Evolutionary conservation across 2,888 invertebrate genomes (phyloP).

Genomic region (Tetragonisca angustula): DNA sequence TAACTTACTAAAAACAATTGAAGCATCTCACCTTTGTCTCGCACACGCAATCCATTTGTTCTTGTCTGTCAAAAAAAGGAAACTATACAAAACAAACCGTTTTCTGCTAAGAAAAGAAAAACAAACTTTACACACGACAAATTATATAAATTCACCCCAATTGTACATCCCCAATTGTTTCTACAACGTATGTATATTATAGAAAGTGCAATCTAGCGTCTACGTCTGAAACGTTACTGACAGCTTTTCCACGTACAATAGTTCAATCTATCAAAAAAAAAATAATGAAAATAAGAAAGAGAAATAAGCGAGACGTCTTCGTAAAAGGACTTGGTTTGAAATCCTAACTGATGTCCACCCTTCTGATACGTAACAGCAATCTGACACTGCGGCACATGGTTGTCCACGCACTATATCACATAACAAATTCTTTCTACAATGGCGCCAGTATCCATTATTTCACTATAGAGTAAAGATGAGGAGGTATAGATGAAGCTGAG

Average conservation of each 20-base stretch:
- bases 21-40: neutral
- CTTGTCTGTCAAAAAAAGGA: too few species aligned
- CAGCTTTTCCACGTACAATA: too few species aligned
- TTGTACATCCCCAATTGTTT: too few species aligned
- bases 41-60: neutral
- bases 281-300: neutral
- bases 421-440: slow-evolving; percentile 70
- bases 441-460: slow-evolving; percentile 58
- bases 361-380: slow-evolving; percentile 68
- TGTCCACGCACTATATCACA: slow-evolving; percentile 71
- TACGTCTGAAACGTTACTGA: neutral
- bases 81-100: neutral
- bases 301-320: neutral
- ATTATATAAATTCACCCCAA: neutral
- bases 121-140: neutral
- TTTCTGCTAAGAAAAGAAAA: neutral
- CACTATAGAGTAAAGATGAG: too few species aligned
- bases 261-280: neutral
- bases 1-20: neutral
- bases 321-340: slow-evolving; percentile 35
- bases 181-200: neutral
- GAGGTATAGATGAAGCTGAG: neutral
- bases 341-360: slow-evolving; percentile 59
- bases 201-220: neutral
- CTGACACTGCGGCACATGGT: slow-evolving; percentile 63